A percentile compares a stretch with the other conserved stretches of the same genome.
Evolutionary conservation across 1,140 invertebrate genomes (phyloP).

Genomic region (Popillia japonica): DNA sequence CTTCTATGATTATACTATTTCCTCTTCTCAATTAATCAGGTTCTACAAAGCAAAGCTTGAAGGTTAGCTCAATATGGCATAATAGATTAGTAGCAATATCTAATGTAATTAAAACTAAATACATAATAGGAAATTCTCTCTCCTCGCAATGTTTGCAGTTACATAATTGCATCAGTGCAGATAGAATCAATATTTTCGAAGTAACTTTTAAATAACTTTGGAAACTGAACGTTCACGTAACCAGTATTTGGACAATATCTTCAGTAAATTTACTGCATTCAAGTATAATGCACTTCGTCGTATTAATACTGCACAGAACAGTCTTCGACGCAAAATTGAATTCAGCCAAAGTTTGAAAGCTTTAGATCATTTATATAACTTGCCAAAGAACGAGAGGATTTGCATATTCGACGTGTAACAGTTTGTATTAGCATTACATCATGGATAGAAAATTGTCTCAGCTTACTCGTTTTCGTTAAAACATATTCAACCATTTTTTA

Average conservation of each 20-base stretch:
- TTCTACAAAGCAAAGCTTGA: too few species aligned
- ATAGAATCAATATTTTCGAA: neutral
- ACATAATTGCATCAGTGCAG: neutral
- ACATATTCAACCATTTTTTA: too few species aligned
- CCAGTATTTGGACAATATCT: neutral
- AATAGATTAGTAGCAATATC: too few species aligned
- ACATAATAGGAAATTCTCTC: neutral
- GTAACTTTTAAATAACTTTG: neutral
- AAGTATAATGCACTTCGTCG: neutral
- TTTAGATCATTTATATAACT: neutral
- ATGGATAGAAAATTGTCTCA: too few species aligned
- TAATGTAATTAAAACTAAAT: neutral
- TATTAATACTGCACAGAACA: neutral
- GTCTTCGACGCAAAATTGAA: neutral
- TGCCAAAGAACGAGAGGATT: neutral
- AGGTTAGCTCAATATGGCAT: too few species aligned
- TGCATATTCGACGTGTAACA: neutral
- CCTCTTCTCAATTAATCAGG: too few species aligned
- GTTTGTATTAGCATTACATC: neutral
- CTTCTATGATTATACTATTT: too few species aligned
- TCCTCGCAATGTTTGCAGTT: neutral
- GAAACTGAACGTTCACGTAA: neutral
- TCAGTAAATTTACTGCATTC: neutral
- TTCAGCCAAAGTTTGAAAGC: neutral
- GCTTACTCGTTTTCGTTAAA: too few species aligned